Base-by-base conservation (phyloP, 2,113 vertebrate species). In the Puffinus mauretanicus region DNA sequence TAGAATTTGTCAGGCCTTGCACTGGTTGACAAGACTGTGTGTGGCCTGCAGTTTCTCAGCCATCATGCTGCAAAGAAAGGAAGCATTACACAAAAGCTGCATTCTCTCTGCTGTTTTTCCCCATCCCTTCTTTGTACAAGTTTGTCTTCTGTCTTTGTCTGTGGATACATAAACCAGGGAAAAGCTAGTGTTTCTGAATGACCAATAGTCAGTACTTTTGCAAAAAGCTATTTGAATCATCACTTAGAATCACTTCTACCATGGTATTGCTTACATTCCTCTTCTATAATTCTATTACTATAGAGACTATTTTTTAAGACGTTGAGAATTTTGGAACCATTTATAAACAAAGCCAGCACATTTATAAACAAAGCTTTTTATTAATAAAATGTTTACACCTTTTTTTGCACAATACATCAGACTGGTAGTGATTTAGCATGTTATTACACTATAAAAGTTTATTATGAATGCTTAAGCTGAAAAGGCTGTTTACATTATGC, bases 331-430 rank as follows among this genome's bases (percentile, higher is more conserved):
- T 67, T 70, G 34, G 29, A 88, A 96, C n/a, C 46, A 92, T 44
- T 73, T 82, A n/a, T 52, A 93, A 97, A 82, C 40, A 90, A 95
- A 93, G 27, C 11, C 61, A 88, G 38, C 34, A 11, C 69, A 72
- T 91, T 94, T 98, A 96, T 96, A 98, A 98, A 98, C 97, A 97
- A 92, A 97, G 96, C 82, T 96, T 98, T 99, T 99, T 98, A 98
- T 98, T 99, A 98, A 98, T 98, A 99, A 99, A 99, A 97, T 97
- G 98, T 98, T 97, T 97, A 98, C 98, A 99, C 96, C 97, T 97
- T 97, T 98, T 98, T 89, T 98, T 97, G 96, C 98, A 99, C 98
- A 98, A 97, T 98, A 97, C 80, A 97, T 97, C 94, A 93, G 97
- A 82, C 81, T 75, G 90, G 95, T 93, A 97, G 97, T 97, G 96